These are phyloP conservation scores for Drosophila malerkotliana DNA, from an alignment of 1,140 invertebrate genomes.

Conservation along the genomic window DNA sequence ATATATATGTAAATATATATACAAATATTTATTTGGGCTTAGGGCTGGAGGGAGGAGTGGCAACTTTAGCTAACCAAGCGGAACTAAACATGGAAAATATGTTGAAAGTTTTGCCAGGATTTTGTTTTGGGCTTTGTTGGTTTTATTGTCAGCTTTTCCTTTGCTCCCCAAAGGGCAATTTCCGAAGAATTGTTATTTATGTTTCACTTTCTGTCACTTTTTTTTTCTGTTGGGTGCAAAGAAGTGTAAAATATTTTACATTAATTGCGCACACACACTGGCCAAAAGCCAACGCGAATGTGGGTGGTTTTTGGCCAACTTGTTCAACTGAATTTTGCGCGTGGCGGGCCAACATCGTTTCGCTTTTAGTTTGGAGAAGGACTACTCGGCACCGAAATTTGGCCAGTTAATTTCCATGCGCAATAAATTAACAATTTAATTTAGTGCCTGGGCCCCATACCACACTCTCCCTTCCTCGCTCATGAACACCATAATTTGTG, in stretches of 20 bases:
- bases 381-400: slow-evolving; percentile 31
- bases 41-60: background rate
- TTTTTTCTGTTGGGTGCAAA: slow-evolving; percentile 19
- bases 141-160: slow-evolving; percentile 49
- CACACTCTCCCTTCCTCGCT: slow-evolving; percentile 6
- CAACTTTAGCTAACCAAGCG: slow-evolving; percentile 26
- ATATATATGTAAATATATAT: slow-evolving; percentile 5
- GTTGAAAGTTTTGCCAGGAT: slow-evolving; percentile 35
- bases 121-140: slow-evolving; percentile 29
- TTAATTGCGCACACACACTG: slow-evolving; percentile 61
- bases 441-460: slow-evolving; percentile 53
- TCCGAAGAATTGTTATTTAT: slow-evolving; percentile 70
- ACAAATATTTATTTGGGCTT: background rate
- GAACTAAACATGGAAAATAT: slow-evolving; percentile 43
- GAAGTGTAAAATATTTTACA: slow-evolving; percentile 78
- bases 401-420: slow-evolving; percentile 74
- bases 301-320: slow-evolving; percentile 11
- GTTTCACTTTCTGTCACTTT: slow-evolving; percentile 15
- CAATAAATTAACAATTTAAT: slow-evolving; percentile 82
- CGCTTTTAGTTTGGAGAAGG: slow-evolving; percentile 12
- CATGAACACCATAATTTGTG: slow-evolving; percentile 19
- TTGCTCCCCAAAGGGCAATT: slow-evolving; percentile 47
- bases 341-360: slow-evolving; percentile 21
- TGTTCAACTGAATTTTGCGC: slow-evolving; percentile 20
- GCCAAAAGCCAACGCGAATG: slow-evolving; percentile 24